phyloP scores from a whole-genome alignment of 2,888 invertebrate genomes.

The Nebria brevicollis region DNA sequence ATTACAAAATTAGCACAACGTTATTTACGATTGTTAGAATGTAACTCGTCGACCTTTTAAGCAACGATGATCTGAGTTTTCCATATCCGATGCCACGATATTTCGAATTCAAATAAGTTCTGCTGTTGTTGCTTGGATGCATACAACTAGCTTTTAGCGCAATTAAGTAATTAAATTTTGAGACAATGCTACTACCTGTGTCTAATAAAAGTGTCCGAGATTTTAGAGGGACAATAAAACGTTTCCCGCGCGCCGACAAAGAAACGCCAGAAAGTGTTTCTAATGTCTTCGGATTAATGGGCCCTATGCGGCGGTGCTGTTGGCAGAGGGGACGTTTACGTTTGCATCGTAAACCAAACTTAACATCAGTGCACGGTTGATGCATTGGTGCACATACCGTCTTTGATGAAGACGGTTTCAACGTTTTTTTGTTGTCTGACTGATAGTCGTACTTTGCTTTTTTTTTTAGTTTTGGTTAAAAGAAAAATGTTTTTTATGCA shows the following conservation, averaged over 20 bases:
- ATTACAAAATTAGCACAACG: too few species aligned
- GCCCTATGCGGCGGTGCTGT: background rate
- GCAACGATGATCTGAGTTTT: too few species aligned
- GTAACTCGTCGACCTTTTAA: background rate
- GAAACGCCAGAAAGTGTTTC: slow-evolving; percentile 13
- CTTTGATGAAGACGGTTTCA: too few species aligned
- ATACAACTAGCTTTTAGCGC: slow-evolving; percentile 14
- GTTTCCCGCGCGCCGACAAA: slow-evolving; percentile 11
- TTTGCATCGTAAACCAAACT: too few species aligned
- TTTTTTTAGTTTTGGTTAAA: too few species aligned
- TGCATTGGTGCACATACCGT: too few species aligned
- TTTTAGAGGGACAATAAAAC: slow-evolving; percentile 38
- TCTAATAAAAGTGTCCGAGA: slow-evolving; percentile 24
- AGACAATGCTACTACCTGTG: slow-evolving; percentile 34
- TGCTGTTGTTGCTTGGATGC: background rate
- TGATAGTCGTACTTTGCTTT: too few species aligned
- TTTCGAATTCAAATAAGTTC: background rate
- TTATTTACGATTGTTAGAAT: background rate
- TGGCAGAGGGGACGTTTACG: background rate
- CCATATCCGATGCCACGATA: background rate
- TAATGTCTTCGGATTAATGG: slow-evolving; percentile 17
- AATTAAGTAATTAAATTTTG: slow-evolving; percentile 38
- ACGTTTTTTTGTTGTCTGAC: too few species aligned
- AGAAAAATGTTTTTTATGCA: too few species aligned
- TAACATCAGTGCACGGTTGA: too few species aligned